Base-by-base conservation (phyloP, 2,888 invertebrate species). In the Idaea biselata region DNA sequence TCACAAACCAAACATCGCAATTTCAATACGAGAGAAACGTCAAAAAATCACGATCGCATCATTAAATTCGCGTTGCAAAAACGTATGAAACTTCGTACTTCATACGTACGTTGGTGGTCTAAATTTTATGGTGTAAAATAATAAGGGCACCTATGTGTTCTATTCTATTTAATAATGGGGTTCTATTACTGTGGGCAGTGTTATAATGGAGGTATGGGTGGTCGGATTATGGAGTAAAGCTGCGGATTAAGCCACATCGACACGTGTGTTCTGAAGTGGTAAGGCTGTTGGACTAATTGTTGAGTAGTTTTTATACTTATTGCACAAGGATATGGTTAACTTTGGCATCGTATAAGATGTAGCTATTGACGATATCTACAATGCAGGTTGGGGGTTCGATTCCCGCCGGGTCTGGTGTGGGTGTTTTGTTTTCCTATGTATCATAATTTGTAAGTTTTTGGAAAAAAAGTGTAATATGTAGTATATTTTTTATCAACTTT, bases 1-100 rank as follows among this genome's bases (percentile, higher is more conserved):
- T 68, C 63, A 73, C 73, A 75, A 73, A 68, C 64, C 17, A 64
- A 65, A 71, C 66, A 72, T 65, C 62, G 69, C 73, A 76, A 77
- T 74, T 69, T 72, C 67, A 76, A 83, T 80, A 74, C 78, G 73
- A 76, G 62, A 75, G 84, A 88, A 84, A 81, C 83, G 78, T 78
- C 83, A 81, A 89, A 86, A 86, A 89, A 87, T 88, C 91, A 91
- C 91, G 91, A 85, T 80, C 85, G 86, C 80, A 75, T 87, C 88
- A 89, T 91, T 91, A 89, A 82, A 85, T 88, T 87, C 85, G 78
- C 81, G 83, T 81, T 74, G 72, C 81, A 79, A 83, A 84, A 82
- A 74, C 63, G 69, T 68, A 67, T 61, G 71, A 73, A 72, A 72
- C 17, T 73, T 70, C n/a, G n/a, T n/a, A n/a, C n/a, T n/a, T 3